These are phyloP conservation scores for Standfussiana lucernea DNA, from an alignment of 2,888 invertebrate species.

Conservation along the genomic window DNA sequence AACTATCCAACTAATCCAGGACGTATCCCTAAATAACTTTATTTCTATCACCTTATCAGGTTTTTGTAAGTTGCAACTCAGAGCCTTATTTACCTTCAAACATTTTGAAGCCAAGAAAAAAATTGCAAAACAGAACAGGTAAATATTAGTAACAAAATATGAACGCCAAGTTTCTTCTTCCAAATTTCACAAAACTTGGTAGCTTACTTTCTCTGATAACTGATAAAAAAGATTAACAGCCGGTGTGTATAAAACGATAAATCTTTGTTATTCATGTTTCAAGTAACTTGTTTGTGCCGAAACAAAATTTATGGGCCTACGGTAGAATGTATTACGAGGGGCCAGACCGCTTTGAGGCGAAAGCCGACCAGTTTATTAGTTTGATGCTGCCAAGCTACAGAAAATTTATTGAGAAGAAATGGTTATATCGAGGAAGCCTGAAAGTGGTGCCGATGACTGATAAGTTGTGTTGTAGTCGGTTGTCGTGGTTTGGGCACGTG, in stretches of 20 bases:
- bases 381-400: too few species aligned
- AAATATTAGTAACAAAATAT: background rate
- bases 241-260: constrained; percentile 48
- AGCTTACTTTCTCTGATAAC: constrained; percentile 23
- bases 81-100: background rate
- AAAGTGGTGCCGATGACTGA: too few species aligned
- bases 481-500: too few species aligned
- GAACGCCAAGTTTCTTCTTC: constrained; percentile 5
- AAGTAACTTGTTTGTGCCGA: constrained; percentile 52
- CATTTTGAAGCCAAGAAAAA: background rate
- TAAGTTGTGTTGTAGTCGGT: too few species aligned
- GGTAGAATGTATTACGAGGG: constrained; percentile 34
- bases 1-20: background rate
- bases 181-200: constrained; percentile 27
- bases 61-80: background rate
- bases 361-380: constrained; percentile 16
- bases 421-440: too few species aligned
- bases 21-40: background rate
- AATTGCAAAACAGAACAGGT: background rate
- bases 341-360: background rate
- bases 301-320: constrained; percentile 52
- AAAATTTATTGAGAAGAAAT: constrained; percentile 18
- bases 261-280: constrained; percentile 58
- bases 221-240: constrained; percentile 48
- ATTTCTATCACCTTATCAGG: background rate